phyloP scores from a whole-genome alignment of 2,888 invertebrate species.

The Xanthia togata region DNA sequence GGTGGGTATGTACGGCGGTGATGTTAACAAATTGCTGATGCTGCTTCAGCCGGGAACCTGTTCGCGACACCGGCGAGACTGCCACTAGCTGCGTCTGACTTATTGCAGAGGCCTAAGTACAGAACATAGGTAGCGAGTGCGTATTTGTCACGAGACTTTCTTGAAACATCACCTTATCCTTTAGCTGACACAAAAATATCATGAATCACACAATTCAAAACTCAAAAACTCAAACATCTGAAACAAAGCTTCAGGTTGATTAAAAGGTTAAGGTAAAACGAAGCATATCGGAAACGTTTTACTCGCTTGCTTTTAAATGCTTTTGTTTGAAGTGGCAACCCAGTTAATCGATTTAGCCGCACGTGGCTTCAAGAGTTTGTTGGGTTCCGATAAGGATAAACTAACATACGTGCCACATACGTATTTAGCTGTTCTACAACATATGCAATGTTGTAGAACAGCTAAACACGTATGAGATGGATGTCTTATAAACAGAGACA shows the following conservation, averaged over 20 bases:
- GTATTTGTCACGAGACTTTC: conserved; percentile 56
- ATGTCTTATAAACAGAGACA: conserved; percentile 34
- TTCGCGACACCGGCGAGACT: conserved; percentile 61
- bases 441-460: conserved; percentile 6
- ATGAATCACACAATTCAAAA: conserved; percentile 7
- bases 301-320: conserved; percentile 53
- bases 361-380: conserved; percentile 63
- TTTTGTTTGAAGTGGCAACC: conserved; percentile 61
- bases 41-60: conserved; percentile 76
- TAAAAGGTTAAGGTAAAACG: conserved; percentile 59
- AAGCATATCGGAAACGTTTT: conserved; percentile 50
- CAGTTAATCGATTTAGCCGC: conserved; percentile 63
- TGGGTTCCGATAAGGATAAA: conserved; percentile 54
- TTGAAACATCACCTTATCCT: conserved; percentile 31
- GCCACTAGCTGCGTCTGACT: conserved; percentile 67
- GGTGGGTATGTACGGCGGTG: conserved; percentile 75
- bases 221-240: neutral
- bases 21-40: conserved; percentile 77
- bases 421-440: no score
- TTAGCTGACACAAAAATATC: conserved; percentile 19
- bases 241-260: conserved; percentile 23
- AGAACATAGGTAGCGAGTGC: conserved; percentile 49
- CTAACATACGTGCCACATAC: conserved; percentile 30
- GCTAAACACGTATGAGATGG: conserved; percentile 37
- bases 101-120: conserved; percentile 66